Evolutionary conservation across 1,140 invertebrate genomes (phyloP), one percentile per base, ranked within the genome.

Genomic region (Liolophura sinensis): DNA sequence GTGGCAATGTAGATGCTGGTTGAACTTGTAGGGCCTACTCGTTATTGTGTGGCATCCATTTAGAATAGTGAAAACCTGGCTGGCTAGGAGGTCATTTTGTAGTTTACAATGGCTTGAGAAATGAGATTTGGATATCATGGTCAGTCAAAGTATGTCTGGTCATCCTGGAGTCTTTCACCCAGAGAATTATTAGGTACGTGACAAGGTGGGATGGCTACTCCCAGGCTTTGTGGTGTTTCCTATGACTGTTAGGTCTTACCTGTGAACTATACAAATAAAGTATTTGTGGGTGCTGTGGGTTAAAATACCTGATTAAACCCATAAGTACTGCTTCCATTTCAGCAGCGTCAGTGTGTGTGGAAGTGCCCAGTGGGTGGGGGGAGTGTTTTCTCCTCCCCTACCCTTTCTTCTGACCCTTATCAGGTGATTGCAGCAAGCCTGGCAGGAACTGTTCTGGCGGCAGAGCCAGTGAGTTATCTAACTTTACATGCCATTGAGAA

Each of bases 301-400:
- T 59, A 1, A 50, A 52, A n/a, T 62, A 54, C 58, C 54, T 59
- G 48, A 11, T 59, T 67, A 65, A 59, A 57, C 64, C 22, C 57
- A 18, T 63, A 18, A 48, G 31, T 55, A 47, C 47, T 12, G 55
- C 20, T 70, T 67, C 68, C 69, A 49, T 78, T 82, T 58, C 63
- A 88, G 85, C 68, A 74, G 65, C 85, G 85, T 56, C 22, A 63
- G 9, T 65, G 82, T 72, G 55, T 84, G 4, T 89, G 88, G 88
- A 86, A 81, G 76, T 75, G 67, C 18, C 68, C 82, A 65, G 60
- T 84, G 9, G 78, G 84, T 1, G 74, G 84, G 15, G 87, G 87
- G 68, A 88, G 88, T 64, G 86, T 91, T 69, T 88, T 87, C 65
- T 87, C 89, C 11, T 88, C 89, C 66, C 86, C 89, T 25, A 79